These are phyloP conservation scores for Falcaria lacertinaria DNA, from an alignment of 2,888 invertebrate species.

Conservation along the genomic window DNA sequence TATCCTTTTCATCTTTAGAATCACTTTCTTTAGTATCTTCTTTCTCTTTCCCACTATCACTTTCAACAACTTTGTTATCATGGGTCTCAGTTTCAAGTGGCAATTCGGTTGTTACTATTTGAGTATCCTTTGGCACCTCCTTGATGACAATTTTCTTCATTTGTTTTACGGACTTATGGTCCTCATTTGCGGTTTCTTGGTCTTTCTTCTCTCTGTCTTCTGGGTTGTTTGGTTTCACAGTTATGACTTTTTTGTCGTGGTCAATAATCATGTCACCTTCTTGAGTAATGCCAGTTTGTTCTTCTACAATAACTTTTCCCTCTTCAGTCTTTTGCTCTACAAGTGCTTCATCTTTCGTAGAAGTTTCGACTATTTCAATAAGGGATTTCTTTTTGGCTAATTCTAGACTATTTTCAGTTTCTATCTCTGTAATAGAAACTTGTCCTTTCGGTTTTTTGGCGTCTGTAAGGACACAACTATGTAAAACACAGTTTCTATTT, in stretches of 20 bases:
- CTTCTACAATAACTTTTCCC: constrained; percentile 15
- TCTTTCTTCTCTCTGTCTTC: too few species aligned
- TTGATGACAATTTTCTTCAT: constrained; percentile 31
- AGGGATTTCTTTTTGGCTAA: constrained; percentile 47
- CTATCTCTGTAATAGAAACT: constrained; percentile 30
- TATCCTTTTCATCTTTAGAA: constrained; percentile 13
- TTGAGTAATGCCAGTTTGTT: constrained; percentile 23
- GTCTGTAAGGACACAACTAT: constrained; percentile 26
- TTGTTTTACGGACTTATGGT: constrained; percentile 10
- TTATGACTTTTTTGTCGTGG: constrained; percentile 40
- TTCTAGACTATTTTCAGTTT: constrained; percentile 20
- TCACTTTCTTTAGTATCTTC: constrained; percentile 11
- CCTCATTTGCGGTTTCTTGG: constrained; percentile 4
- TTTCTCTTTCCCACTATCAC: constrained; percentile 14
- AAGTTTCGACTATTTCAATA: constrained; percentile 51
- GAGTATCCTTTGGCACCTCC: constrained; percentile 25
- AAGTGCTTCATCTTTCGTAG: constrained; percentile 23
- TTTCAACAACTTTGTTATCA: constrained; percentile 15
- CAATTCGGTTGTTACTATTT: constrained; percentile 4
- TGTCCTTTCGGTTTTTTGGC: constrained; percentile 20
- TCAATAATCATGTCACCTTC: constrained; percentile 44
- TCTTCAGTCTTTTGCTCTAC: constrained; percentile 14
- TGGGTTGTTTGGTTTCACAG: constrained; percentile 18
- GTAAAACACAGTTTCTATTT: too few species aligned
- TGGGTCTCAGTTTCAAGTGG: constrained; percentile 11